Conservation (phyloP, 2,113 vertebrate species). For the Antechinus stuartii region DNA sequence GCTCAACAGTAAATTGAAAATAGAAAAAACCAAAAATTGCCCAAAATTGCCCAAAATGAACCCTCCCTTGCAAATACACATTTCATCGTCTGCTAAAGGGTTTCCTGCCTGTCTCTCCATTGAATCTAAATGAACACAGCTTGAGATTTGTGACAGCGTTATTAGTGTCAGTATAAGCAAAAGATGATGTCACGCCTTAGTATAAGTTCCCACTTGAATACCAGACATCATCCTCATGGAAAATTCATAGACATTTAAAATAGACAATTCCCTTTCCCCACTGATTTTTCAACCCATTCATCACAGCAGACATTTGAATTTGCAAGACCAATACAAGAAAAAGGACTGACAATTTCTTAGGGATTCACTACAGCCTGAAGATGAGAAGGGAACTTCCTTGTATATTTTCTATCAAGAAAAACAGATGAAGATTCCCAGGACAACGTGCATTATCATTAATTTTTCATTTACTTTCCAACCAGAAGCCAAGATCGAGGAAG, state of each 20-base stretch:
- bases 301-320: slow-evolving; percentile 24
- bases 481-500: not conserved
- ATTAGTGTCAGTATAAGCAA: not conserved
- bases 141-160: not conserved
- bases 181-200: not conserved
- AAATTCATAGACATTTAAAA: slow-evolving; percentile 15
- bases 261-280: not conserved
- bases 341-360: not conserved
- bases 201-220: not conserved
- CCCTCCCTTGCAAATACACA: not conserved
- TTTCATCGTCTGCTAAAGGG: not conserved
- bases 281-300: slow-evolving; percentile 38
- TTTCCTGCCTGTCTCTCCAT: not conserved
- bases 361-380: not conserved
- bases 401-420: slow-evolving; percentile 3
- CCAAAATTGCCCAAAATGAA: not conserved
- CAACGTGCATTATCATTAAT: not conserved
- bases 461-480: slow-evolving; percentile 7
- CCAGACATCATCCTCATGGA: not conserved
- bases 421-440: not conserved
- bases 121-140: not conserved
- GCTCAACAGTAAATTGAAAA: not conserved
- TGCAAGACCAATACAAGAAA: not conserved
- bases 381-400: not conserved
- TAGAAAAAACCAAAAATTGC: not conserved